Evolutionary conservation across 2,888 invertebrate genomes (phyloP).

Genomic region (Napeogenes sylphis): DNA sequence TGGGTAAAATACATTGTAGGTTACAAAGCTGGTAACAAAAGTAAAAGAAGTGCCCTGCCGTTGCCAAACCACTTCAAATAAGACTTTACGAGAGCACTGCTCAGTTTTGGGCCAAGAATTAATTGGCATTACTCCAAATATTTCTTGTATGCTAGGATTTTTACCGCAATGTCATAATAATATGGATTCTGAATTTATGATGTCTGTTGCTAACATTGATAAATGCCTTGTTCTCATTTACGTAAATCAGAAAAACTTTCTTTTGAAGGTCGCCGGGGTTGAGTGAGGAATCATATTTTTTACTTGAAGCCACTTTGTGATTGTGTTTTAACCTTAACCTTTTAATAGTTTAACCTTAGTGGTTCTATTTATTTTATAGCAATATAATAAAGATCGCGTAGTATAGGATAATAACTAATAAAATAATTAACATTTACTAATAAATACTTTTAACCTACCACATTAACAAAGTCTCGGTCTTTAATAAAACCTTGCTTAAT

Average conservation of each 20-base stretch:
- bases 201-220: background rate
- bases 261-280: too few species aligned
- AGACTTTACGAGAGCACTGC: background rate
- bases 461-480: too few species aligned
- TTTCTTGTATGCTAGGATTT: background rate
- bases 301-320: too few species aligned
- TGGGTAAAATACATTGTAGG: background rate
- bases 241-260: background rate
- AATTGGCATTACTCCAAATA: conserved; percentile 2
- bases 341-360: too few species aligned
- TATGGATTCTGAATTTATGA: background rate
- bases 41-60: background rate
- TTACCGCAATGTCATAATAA: background rate
- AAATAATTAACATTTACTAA: too few species aligned
- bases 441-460: too few species aligned
- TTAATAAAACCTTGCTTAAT: too few species aligned
- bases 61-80: conserved; percentile 7
- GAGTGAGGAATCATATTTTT: too few species aligned
- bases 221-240: conserved; percentile 1
- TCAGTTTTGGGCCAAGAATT: background rate
- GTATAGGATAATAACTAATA: too few species aligned
- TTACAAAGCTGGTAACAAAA: background rate
- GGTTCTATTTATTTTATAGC: too few species aligned
- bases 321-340: too few species aligned
- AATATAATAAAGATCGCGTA: too few species aligned